Percentiles rank a stretch among this genome's conserved stretches.
phyloP scores from a whole-genome alignment of 2,888 invertebrate genomes.

The Lepidocyrtoides sp. region DNA sequence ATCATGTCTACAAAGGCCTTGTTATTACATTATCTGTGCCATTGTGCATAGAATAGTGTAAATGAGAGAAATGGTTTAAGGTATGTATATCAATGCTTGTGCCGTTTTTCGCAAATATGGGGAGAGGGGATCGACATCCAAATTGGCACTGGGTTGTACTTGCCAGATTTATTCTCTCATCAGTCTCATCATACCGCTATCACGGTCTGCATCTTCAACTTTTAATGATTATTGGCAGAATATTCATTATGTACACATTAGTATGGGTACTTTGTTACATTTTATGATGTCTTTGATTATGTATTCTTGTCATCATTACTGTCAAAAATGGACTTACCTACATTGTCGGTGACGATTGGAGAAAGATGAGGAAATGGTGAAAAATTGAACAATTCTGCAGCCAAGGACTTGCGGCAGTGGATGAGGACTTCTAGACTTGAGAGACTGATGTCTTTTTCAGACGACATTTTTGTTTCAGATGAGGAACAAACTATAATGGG shows the following conservation, averaged over 20 bases:
- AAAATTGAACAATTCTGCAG: too few relatives aligned
- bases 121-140: neutral
- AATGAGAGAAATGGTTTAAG: neutral
- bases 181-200: neutral
- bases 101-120: constrained; percentile 18
- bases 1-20: too few relatives aligned
- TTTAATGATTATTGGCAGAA: neutral
- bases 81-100: neutral
- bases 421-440: too few relatives aligned
- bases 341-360: neutral
- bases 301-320: neutral
- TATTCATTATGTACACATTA: neutral
- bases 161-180: neutral
- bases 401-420: neutral
- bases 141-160: neutral
- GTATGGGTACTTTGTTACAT: neutral
- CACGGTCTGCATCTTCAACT: too few relatives aligned
- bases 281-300: neutral
- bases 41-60: too few relatives aligned
- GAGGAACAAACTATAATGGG: neutral
- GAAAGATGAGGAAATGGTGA: neutral
- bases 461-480: too few relatives aligned
- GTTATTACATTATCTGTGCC: too few relatives aligned
- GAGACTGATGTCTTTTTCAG: neutral
- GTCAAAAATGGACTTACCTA: neutral